Base-by-base conservation (phyloP, 1,140 invertebrate species). In the Solen grandis region DNA sequence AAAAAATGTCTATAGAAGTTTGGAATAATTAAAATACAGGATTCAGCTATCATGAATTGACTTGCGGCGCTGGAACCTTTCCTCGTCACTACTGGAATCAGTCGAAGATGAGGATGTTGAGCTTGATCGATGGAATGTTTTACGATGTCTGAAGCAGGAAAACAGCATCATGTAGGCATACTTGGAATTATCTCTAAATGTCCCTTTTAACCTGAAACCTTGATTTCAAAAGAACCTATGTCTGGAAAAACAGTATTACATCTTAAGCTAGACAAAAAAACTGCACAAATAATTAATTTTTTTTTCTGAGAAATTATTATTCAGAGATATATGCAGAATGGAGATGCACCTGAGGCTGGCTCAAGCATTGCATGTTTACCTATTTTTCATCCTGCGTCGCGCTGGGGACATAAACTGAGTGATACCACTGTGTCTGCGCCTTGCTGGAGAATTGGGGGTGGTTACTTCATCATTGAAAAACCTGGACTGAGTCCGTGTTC, bases 41-140 rank as follows among this genome's bases (percentile, higher is more conserved):
- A 89, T 66, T 92, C 86, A 33, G 92, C 87, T 78, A 90, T 92
- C 0, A 90, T 88, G 91, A 93, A 92, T 92, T 31, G 91, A 86
- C 81, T 93, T 93, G 36, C 93, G 80, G 65, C 91, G 87, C 70
- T 92, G 91, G 84, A 93, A 93, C 36, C 85, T 84, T 79, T 93
- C 93, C 83, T 93, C 93, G 87, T 92, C 91, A 87, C 91, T 92
- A 38, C 87, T 89, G 59, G 88, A 88, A 41, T 81, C 84, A 73
- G 73, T 85, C 63, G 80, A 78, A 5, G 85, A 81, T 16, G 86
- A 87, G 19, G 41, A 46, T 8, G 88, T 88, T 13, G 89, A 88
- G 22, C 89, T 90, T 70, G 90, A 92, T 33, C 86, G 8, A 85
- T 93, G 91, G 62, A 92, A 90, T 25, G 91, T 90, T 84, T 88